Conservation (phyloP, 2,113 vertebrate species). For the Xyrauchen texanus region DNA sequence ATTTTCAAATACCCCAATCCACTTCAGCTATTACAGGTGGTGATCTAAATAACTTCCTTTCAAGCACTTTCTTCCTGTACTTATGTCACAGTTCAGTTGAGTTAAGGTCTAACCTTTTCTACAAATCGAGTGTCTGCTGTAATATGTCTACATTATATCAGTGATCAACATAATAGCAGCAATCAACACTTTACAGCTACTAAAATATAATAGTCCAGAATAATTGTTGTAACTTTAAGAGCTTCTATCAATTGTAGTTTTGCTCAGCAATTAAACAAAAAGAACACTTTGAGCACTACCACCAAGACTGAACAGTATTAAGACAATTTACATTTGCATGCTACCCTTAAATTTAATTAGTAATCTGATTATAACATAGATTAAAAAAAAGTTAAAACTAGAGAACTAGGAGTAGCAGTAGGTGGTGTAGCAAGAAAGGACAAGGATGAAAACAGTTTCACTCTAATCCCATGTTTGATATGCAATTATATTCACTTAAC, state of each 20-base stretch:
- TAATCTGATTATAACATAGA: too few relatives aligned
- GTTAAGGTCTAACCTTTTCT: not conserved
- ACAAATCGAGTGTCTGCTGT: too few relatives aligned
- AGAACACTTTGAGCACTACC: not conserved
- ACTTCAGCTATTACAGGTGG: not conserved
- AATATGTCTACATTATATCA: not conserved
- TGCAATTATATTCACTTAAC: too few relatives aligned
- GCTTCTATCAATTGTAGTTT: not conserved
- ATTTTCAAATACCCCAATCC: not conserved
- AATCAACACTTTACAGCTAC: not conserved
- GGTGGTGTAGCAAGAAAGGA: too few relatives aligned
- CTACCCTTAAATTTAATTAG: too few relatives aligned
- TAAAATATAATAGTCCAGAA: not conserved
- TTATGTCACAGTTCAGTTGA: not conserved
- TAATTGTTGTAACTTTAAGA: not conserved
- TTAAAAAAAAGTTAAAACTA: too few relatives aligned
- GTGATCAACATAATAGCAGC: not conserved
- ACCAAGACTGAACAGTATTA: too few relatives aligned
- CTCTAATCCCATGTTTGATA: too few relatives aligned
- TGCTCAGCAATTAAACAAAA: not conserved
- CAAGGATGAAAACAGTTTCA: too few relatives aligned
- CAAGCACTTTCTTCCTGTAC: not conserved
- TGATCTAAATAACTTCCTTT: not conserved
- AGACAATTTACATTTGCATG: too few relatives aligned
- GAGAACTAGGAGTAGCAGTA: too few relatives aligned